phyloP scores from a whole-genome alignment of 2,113 vertebrate species.

The Trichomycterus rosablanca region DNA sequence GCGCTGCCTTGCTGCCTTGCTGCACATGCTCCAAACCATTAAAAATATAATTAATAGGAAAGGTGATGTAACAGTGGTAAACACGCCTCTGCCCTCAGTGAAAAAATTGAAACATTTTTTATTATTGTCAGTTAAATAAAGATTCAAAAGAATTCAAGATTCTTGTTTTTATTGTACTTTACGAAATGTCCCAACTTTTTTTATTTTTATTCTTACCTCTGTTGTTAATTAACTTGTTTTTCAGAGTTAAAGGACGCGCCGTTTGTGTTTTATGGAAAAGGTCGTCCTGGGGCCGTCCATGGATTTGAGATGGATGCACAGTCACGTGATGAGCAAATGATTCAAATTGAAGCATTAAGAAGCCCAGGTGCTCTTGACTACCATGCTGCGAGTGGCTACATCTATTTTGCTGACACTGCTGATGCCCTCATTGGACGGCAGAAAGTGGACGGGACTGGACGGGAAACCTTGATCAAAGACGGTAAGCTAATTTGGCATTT shows the following conservation, averaged over 20 bases:
- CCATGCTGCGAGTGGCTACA: slow-evolving; percentile 74
- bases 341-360: slow-evolving; percentile 79
- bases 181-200: too few species aligned
- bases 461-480: slow-evolving; percentile 83
- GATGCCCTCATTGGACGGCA: slow-evolving; percentile 83
- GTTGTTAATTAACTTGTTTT: too few species aligned
- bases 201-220: too few species aligned
- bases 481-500: slow-evolving; percentile 59
- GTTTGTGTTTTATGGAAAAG: slow-evolving; percentile 87
- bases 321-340: slow-evolving; percentile 79
- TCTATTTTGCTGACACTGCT: slow-evolving; percentile 85
- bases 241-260: slow-evolving; percentile 82
- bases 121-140: too few species aligned
- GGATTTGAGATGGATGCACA: slow-evolving; percentile 80
- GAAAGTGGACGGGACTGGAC: slow-evolving; percentile 78
- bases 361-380: slow-evolving; percentile 82
- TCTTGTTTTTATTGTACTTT: too few species aligned
- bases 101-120: too few species aligned
- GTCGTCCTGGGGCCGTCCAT: slow-evolving; percentile 80
- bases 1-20: too few species aligned
- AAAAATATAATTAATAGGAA: too few species aligned
- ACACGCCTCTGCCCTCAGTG: too few species aligned
- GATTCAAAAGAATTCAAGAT: too few species aligned
- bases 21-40: too few species aligned
- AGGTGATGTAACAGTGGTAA: too few species aligned